Conservation (phyloP, 2,797 vertebrate species). For the Sebastolobus altivelis region DNA sequence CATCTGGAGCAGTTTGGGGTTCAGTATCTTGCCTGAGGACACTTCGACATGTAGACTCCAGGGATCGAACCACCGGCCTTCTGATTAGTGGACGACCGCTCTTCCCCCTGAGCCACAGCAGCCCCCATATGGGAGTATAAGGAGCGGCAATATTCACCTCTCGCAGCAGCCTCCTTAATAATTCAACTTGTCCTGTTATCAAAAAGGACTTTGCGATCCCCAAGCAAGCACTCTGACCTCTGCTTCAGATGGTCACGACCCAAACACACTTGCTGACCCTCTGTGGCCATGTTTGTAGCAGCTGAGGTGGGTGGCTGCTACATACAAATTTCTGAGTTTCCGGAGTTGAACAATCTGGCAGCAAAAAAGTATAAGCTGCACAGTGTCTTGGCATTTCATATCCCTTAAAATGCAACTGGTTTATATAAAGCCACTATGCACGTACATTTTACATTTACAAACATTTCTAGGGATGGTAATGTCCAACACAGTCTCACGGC, state of each 20-base stretch:
- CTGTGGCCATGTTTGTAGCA: background rate
- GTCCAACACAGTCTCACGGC: too few relatives aligned
- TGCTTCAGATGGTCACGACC: slow-evolving; percentile 24
- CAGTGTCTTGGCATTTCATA: slow-evolving; percentile 3
- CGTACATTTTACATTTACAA: background rate
- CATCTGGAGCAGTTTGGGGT: background rate
- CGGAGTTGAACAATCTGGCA: background rate
- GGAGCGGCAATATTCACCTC: slow-evolving; percentile 33
- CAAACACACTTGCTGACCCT: slow-evolving; percentile 24
- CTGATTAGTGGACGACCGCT: background rate
- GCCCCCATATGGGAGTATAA: slow-evolving; percentile 12
- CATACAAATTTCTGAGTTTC: background rate
- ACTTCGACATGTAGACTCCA: background rate
- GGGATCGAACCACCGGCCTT: background rate
- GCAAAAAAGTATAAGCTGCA: background rate
- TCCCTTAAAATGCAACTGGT: background rate
- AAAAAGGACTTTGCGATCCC: slow-evolving; percentile 32
- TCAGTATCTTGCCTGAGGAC: background rate
- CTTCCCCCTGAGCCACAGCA: background rate
- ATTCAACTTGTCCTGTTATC: slow-evolving; percentile 59
- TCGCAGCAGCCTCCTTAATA: slow-evolving; percentile 56
- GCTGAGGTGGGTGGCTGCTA: background rate
- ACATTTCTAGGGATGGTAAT: background rate
- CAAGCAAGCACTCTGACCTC: slow-evolving; percentile 52
- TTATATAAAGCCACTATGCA: background rate